Base-by-base conservation (phyloP, 2,797 vertebrate genomes). In the Neoniphon sammara region DNA sequence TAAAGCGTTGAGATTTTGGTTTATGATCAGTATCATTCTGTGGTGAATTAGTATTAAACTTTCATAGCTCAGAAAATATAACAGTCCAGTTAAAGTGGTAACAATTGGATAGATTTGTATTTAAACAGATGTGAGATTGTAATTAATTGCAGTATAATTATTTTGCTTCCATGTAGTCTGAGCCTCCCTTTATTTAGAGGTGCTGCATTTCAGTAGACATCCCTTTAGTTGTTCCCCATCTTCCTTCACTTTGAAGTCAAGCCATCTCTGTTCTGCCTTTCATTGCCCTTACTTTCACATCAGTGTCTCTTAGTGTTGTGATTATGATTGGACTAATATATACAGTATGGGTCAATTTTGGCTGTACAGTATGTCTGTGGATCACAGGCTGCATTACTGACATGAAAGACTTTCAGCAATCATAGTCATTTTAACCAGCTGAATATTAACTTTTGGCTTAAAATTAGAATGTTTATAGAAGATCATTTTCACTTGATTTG, bases 251-350 rank as follows among this genome's bases (percentile, higher is more conserved):
- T 71, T 80, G 31, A 34, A 73, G 58, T 60, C 25, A 25, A 0
- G 31, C 31, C 39, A 3, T 71, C 53, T 56, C 44, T 23, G 65
- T 56, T 58, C 46, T 66, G 17, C 70, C 17, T 63, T 5, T 49
- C 53, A 7, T 71, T 46, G 46, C 54, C 31, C 27, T 79, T 36
- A 71, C 8, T 17, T 18, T 49, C 15, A 49, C n/a, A 46, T 18
- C 44, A 46, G n/a, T 17, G 58, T 63, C 54, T 77, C 69, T 74
- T 25, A 64, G 81, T 84, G 69, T 78, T 84, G 80, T 85, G 87
- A 82, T 84, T 54, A 23, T 65, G 75, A 82, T 70, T 66, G 10
- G 20, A 56, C 57, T 54, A 63, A 77, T 82, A 53, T 47, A 56
- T 67, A 34, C 18, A 70, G 14, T 47, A 42, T 65, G 15, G 20